Conservation (phyloP, 2,113 vertebrate genomes). For the Apeltes quadracus region DNA sequence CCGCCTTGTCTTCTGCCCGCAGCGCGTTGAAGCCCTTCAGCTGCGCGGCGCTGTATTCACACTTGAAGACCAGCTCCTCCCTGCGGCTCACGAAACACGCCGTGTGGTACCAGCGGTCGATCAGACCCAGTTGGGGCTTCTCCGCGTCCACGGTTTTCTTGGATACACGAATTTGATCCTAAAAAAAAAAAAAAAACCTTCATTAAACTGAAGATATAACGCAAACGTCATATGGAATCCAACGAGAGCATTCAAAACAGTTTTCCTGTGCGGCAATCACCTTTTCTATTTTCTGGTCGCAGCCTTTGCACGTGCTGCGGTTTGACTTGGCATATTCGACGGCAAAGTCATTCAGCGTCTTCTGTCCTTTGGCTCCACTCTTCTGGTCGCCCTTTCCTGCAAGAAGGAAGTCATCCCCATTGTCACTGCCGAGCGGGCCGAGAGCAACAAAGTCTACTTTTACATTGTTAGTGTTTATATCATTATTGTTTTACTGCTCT, state of each 20-base stretch:
- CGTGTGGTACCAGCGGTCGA: slow-evolving; percentile 98
- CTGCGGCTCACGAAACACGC: slow-evolving; percentile 89
- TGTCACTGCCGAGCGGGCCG: neutral
- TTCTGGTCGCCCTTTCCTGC: slow-evolving; percentile 82
- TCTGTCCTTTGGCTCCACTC: slow-evolving; percentile 84
- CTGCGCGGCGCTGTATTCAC: slow-evolving; percentile 85
- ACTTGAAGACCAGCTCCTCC: slow-evolving; percentile 89
- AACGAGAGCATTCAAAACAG: no score
- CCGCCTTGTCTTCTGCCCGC: slow-evolving; percentile 87
- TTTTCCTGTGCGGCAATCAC: slow-evolving; percentile 67
- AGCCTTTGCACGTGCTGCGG: slow-evolving; percentile 96
- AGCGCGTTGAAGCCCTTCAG: slow-evolving; percentile 89
- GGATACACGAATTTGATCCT: slow-evolving; percentile 95
- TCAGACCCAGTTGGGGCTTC: slow-evolving; percentile 95
- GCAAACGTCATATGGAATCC: no score
- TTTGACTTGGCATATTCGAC: slow-evolving; percentile 98
- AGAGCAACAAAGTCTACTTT: neutral
- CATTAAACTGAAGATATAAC: neutral
- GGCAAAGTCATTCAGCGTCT: slow-evolving; percentile 90
- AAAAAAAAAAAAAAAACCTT: neutral
- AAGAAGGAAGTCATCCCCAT: neutral
- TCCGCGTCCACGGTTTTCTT: slow-evolving; percentile 94
- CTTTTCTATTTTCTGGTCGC: slow-evolving; percentile 96
- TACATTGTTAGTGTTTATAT: no score
- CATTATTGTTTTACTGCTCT: no score